Evolutionary conservation across 2,113 vertebrate species (phyloP).

Genomic region (Pseudorasbora parva): DNA sequence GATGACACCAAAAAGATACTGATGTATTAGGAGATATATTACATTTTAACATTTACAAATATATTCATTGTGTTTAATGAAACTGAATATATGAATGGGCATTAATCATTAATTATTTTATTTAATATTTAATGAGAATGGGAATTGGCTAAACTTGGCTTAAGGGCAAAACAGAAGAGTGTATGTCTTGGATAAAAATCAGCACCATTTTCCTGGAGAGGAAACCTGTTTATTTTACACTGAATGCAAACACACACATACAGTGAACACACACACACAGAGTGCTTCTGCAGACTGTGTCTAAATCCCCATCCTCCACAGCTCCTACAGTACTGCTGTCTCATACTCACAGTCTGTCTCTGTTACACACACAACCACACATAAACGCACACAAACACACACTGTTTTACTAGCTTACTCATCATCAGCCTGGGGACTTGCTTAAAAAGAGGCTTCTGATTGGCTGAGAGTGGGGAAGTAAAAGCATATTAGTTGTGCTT

Average conservation of each 20-base stretch:
- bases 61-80: background rate
- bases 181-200: background rate
- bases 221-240: background rate
- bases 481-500: slow-evolving; percentile 43
- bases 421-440: slow-evolving; percentile 38
- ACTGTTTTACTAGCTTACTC: slow-evolving; percentile 41
- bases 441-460: slow-evolving; percentile 52
- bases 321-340: slow-evolving; percentile 7
- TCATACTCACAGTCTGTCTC: slow-evolving; percentile 19
- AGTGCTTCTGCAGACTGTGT: background rate
- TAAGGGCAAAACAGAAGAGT: background rate
- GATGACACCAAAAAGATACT: background rate
- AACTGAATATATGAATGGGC: slow-evolving; percentile 21
- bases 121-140: background rate
- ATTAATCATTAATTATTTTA: background rate
- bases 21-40: background rate
- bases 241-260: background rate
- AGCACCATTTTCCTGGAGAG: background rate
- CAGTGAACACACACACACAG: background rate
- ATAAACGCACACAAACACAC: background rate
- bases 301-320: slow-evolving; percentile 12
- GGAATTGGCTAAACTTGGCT: slow-evolving; percentile 26
- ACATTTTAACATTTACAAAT: background rate
- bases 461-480: slow-evolving; percentile 37
- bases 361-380: slow-evolving; percentile 17